phyloP scores from a whole-genome alignment of 2,888 invertebrate species.

The Metacarcinus magister region DNA sequence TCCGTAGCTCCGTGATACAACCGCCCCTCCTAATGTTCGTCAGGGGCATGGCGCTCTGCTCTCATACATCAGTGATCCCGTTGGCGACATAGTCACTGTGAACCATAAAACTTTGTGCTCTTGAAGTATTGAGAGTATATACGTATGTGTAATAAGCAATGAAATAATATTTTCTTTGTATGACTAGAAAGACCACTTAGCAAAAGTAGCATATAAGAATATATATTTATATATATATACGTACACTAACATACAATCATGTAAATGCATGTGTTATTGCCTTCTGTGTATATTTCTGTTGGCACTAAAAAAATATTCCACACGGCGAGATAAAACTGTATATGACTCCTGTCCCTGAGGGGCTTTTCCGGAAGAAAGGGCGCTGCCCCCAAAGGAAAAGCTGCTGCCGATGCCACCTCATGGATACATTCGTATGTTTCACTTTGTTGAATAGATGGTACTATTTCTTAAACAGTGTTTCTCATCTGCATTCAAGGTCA shows the following conservation, averaged over 20 bases:
- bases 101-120: background rate
- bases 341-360: background rate
- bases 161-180: background rate
- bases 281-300: constrained; percentile 35
- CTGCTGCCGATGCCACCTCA: background rate
- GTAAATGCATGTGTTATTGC: constrained; percentile 22
- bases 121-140: background rate
- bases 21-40: background rate
- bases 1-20: background rate
- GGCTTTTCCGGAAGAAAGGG: background rate
- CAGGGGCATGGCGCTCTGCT: background rate
- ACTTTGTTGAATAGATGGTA: constrained; percentile 22
- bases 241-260: constrained; percentile 20
- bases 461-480: background rate
- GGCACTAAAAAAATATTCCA: background rate
- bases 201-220: constrained; percentile 1
- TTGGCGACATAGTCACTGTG: background rate
- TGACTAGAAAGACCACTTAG: background rate
- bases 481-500: background rate
- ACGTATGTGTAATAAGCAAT: background rate
- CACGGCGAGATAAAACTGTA: background rate
- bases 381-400: background rate
- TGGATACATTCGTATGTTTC: constrained; percentile 19
- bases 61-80: background rate
- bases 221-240: constrained; percentile 57